Evolutionary conservation across 2,888 invertebrate genomes (phyloP).

Genomic region (Pristionchus entomophagus): DNA sequence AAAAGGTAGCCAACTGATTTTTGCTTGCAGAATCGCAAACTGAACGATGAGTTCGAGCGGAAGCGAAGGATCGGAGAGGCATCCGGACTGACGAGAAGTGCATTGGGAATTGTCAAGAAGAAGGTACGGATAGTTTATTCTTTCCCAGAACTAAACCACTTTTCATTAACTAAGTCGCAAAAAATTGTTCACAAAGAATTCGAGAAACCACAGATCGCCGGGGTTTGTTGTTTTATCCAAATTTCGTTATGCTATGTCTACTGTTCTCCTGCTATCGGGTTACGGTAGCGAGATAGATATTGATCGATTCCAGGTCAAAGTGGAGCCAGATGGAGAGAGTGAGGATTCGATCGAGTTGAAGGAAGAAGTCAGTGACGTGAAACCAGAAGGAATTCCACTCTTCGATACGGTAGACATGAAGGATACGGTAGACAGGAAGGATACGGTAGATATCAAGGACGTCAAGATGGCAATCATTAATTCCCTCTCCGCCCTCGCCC

Average conservation of each 20-base stretch:
- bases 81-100: constrained; percentile 31
- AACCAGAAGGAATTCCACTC: not conserved
- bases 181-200: too few relatives aligned
- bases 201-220: too few relatives aligned
- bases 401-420: not conserved
- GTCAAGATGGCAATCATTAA: not conserved
- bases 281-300: not conserved
- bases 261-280: too few relatives aligned
- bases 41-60: constrained; percentile 46
- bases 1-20: constrained; percentile 11
- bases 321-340: not conserved
- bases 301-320: constrained; percentile 30
- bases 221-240: too few relatives aligned
- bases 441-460: not conserved
- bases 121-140: constrained; percentile 19
- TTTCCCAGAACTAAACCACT: too few relatives aligned
- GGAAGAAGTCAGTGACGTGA: not conserved
- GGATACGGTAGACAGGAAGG: not conserved
- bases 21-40: constrained; percentile 37
- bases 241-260: too few relatives aligned
- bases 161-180: too few relatives aligned
- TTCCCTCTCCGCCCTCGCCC: constrained; percentile 31
- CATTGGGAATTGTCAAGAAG: constrained; percentile 48
- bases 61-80: constrained; percentile 24
- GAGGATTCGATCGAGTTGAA: not conserved